phyloP scores from a whole-genome alignment of 2,888 invertebrate genomes.

The Plusia festucae region DNA sequence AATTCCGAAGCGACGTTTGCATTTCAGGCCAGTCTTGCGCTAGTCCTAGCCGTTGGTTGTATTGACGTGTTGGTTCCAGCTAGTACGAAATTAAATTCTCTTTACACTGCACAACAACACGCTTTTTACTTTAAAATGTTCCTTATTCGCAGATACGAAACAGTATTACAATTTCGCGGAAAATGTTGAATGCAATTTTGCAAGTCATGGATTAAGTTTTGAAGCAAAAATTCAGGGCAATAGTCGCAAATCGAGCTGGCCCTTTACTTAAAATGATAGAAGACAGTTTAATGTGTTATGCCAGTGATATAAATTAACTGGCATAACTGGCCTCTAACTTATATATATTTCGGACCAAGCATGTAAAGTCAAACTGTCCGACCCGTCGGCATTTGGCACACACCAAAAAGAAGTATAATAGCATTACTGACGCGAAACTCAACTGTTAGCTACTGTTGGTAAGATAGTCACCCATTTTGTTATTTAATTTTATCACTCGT shows the following conservation, averaged over 20 bases:
- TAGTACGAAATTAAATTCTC: conserved; percentile 51
- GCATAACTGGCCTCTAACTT: not conserved
- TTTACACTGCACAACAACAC: conserved; percentile 33
- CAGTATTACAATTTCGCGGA: conserved; percentile 27
- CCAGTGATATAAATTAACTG: not conserved
- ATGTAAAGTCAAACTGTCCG: conserved; percentile 15
- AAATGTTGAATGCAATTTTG: conserved; percentile 32
- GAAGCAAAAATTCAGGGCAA: not conserved
- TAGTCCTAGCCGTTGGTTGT: conserved; percentile 54
- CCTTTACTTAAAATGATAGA: too few relatives aligned
- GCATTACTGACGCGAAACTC: conserved; percentile 8
- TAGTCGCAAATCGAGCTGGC: too few relatives aligned
- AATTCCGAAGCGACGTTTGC: conserved; percentile 69
- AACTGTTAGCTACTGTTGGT: conserved; percentile 10
- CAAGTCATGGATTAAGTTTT: conserved; percentile 18
- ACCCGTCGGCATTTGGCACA: conserved; percentile 8
- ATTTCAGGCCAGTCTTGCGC: conserved; percentile 62
- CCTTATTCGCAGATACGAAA: conserved; percentile 36
- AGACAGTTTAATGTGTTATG: not conserved
- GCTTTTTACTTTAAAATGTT: conserved; percentile 42
- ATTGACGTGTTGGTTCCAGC: conserved; percentile 51
- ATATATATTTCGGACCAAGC: not conserved
- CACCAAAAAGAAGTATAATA: conserved; percentile 28
- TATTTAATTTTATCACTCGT: not conserved
- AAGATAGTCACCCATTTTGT: not conserved